Percentiles rank a stretch among this genome's conserved stretches.
Evolutionary conservation across 2,113 vertebrate genomes (phyloP).

Genomic region (Vulpes lagopus): DNA sequence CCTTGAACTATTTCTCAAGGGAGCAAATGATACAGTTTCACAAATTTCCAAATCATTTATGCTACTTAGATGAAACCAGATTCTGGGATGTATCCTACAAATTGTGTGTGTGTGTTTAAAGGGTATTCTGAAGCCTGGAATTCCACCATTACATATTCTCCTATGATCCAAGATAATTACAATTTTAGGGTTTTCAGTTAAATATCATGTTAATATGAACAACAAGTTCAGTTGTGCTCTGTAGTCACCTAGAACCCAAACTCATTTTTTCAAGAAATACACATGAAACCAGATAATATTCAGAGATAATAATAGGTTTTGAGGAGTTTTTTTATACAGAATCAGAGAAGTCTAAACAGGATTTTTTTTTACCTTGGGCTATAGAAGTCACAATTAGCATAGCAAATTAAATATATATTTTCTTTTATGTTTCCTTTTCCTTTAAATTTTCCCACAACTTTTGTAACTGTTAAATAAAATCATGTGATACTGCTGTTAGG

Average conservation of each 20-base stretch:
- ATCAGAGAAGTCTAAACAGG: too few relatives aligned
- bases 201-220: too few relatives aligned
- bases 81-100: background rate
- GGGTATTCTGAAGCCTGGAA: background rate
- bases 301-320: too few relatives aligned
- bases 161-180: too few relatives aligned
- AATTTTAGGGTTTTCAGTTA: too few relatives aligned
- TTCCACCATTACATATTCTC: background rate
- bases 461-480: background rate
- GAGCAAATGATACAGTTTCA: background rate
- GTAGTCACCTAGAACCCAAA: too few relatives aligned
- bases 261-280: too few relatives aligned
- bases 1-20: background rate
- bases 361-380: too few relatives aligned
- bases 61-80: background rate
- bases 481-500: background rate
- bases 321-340: too few relatives aligned
- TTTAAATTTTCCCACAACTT: background rate
- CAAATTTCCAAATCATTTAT: background rate
- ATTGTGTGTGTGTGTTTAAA: background rate
- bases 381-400: too few relatives aligned
- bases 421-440: background rate
- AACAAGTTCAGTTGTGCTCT: too few relatives aligned
- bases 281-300: too few relatives aligned
- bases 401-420: background rate